Conservation (phyloP, 30 jellyfish, hydroid and myxozoan genomes). For the Aurelia coerulea region DNA sequence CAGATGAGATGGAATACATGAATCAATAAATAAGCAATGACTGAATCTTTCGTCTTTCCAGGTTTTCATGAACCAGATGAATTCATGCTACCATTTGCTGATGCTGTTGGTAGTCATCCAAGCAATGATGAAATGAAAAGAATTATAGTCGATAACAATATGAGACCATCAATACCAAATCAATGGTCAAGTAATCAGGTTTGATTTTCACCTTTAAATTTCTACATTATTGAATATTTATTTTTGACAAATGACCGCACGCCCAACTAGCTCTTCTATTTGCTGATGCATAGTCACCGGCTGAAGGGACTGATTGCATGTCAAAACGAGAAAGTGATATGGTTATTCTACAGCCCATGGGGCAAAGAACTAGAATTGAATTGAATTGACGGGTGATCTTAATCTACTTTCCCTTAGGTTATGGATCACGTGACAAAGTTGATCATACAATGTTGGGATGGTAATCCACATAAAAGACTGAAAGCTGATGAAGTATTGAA, state of each 20-base stretch:
- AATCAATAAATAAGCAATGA: too few relatives aligned
- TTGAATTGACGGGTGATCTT: too few relatives aligned
- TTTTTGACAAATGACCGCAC: too few relatives aligned
- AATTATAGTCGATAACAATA: slow-evolving; percentile 29
- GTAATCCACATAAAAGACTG: slow-evolving; percentile 14
- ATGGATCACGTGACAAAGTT: slow-evolving; percentile 6
- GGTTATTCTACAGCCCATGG: too few relatives aligned
- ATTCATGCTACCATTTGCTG: slow-evolving; percentile 34
- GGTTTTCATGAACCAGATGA: slow-evolving; percentile 12
- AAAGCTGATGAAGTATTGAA: slow-evolving; percentile 38
- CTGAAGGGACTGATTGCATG: too few relatives aligned
- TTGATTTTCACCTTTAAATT: not conserved
- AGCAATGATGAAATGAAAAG: slow-evolving; percentile 56
- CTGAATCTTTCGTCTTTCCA: not conserved
- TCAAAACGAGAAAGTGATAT: too few relatives aligned
- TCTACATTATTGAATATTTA: too few relatives aligned
- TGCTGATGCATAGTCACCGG: too few relatives aligned
- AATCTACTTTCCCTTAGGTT: not conserved
- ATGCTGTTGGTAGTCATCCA: slow-evolving; percentile 65
- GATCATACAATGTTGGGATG: slow-evolving; percentile 54
- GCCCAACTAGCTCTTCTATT: too few relatives aligned
- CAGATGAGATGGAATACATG: too few relatives aligned
- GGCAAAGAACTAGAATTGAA: too few relatives aligned
- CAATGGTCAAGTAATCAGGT: slow-evolving; percentile 62
- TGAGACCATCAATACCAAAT: slow-evolving; percentile 57